phyloP scores from a whole-genome alignment of 2,888 invertebrate species.

The Resseliella maxima region DNA sequence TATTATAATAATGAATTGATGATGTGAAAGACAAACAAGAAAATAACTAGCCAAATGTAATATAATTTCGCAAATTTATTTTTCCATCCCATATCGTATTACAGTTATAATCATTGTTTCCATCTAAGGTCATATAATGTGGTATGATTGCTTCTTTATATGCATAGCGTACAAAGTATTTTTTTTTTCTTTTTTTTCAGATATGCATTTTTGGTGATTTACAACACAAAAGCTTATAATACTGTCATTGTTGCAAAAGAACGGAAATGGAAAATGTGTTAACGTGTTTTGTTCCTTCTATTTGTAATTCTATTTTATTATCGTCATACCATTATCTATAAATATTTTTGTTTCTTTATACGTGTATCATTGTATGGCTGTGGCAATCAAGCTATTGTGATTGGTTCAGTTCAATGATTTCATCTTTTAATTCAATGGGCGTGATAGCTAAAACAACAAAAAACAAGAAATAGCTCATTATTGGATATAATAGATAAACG shows the following conservation, averaged over 20 bases:
- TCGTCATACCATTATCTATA: slow-evolving; percentile 53
- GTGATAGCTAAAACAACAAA: no score
- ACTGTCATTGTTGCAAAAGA: no score
- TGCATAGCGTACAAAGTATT: background rate
- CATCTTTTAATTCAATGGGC: no score
- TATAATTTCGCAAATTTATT: slow-evolving; percentile 24
- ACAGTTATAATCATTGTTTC: slow-evolving; percentile 28
- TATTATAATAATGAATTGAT: background rate
- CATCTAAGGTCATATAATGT: slow-evolving; percentile 13
- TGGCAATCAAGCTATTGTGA: background rate
- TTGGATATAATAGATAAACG: no score
- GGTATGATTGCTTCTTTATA: slow-evolving; percentile 30
- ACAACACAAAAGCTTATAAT: no score
- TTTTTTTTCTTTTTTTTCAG: background rate
- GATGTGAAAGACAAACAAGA: background rate
- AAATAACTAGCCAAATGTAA: background rate
- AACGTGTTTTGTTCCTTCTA: slow-evolving; percentile 48
- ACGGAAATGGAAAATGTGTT: slow-evolving; percentile 41
- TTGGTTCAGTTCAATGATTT: no score
- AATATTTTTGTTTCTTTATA: background rate
- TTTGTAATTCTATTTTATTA: slow-evolving; percentile 45
- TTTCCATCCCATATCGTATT: slow-evolving; percentile 18
- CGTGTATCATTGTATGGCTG: background rate
- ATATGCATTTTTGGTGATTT: background rate
- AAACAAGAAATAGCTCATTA: background rate